A percentile compares a stretch with the other conserved stretches of the same genome.
Evolutionary conservation across 2,113 vertebrate genomes (phyloP).

Genomic region (Tamias sibiricus): DNA sequence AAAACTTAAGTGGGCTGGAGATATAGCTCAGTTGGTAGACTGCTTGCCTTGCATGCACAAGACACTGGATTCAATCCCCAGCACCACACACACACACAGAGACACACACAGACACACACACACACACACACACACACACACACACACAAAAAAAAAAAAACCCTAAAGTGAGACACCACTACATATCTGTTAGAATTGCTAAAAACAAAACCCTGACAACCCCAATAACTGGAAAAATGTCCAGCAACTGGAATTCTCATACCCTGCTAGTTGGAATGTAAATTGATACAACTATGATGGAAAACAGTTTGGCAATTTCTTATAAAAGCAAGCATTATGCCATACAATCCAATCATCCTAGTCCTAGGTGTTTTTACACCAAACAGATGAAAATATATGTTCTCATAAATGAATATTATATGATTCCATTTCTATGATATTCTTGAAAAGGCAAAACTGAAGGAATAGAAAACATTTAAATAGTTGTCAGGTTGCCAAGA

Average conservation of each 20-base stretch:
- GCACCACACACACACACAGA: too few species aligned
- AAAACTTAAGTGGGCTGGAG: background rate
- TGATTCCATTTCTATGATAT: constrained; percentile 16
- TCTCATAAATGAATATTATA: background rate
- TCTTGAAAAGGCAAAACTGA: constrained; percentile 28
- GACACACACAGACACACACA: too few species aligned
- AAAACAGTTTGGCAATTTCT: background rate
- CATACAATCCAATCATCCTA: background rate
- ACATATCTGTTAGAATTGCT: background rate
- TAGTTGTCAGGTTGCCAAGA: background rate
- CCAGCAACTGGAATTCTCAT: background rate
- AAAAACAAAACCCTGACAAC: background rate
- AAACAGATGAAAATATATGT: background rate
- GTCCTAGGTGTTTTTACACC: background rate
- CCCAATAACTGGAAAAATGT: background rate
- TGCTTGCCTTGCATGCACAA: too few species aligned
- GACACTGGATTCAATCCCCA: too few species aligned
- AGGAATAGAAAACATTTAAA: background rate
- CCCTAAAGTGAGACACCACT: background rate
- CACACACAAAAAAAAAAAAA: too few species aligned
- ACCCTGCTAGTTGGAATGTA: background rate
- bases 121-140: too few species aligned
- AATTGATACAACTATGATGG: background rate
- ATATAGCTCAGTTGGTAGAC: too few species aligned
- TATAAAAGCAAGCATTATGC: background rate